These are phyloP conservation scores for Sepioteuthis lessoniana DNA, from an alignment of 2,888 invertebrate species.

Conservation along the genomic window DNA sequence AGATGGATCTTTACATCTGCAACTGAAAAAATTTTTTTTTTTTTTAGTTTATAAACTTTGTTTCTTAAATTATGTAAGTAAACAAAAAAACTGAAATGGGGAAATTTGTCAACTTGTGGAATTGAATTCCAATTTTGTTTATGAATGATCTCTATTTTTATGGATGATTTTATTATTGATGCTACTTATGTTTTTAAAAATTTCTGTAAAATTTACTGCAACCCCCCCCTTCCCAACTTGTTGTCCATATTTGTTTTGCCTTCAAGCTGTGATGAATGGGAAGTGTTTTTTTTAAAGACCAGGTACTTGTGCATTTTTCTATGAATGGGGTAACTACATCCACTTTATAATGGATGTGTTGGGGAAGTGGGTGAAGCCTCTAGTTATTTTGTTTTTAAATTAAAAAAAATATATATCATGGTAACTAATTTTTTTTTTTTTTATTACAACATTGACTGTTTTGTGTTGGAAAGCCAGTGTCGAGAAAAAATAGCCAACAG, in stretches of 20 bases:
- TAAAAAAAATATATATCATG: too few relatives aligned
- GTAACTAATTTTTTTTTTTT: too few relatives aligned
- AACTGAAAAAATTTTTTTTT: too few relatives aligned
- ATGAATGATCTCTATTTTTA: slow-evolving; percentile 12
- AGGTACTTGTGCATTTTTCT: background rate
- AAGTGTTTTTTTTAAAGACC: background rate
- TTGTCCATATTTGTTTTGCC: background rate
- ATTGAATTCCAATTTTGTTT: background rate
- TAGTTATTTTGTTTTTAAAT: background rate
- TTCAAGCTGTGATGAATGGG: slow-evolving; percentile 33
- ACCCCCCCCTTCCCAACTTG: background rate
- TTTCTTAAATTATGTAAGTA: background rate
- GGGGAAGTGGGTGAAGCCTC: too few relatives aligned
- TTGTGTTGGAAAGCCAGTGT: too few relatives aligned
- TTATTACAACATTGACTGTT: too few relatives aligned
- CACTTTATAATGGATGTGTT: background rate
- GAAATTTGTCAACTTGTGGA: background rate
- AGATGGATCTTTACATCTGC: background rate
- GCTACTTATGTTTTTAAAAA: background rate
- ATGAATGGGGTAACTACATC: background rate
- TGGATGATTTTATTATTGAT: background rate
- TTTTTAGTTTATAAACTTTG: background rate
- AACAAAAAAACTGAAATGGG: background rate
- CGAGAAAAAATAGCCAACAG: background rate
- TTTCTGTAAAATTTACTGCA: background rate